These are phyloP conservation scores for Xanthostigma xanthostigma DNA, from an alignment of 2,888 invertebrate genomes.

Conservation along the genomic window DNA sequence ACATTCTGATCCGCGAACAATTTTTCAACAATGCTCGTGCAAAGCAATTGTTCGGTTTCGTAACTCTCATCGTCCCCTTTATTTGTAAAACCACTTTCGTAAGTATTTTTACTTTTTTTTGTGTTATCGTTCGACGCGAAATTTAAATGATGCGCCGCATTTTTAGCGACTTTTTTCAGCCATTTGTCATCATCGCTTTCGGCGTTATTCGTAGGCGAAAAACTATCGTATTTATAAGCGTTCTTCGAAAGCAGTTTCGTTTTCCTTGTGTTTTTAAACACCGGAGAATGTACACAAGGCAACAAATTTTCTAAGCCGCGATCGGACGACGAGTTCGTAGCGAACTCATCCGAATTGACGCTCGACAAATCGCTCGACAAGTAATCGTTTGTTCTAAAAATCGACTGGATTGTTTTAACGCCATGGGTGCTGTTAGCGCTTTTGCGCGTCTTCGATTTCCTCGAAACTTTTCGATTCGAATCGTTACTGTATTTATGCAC, in stretches of 20 bases:
- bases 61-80: too few relatives aligned
- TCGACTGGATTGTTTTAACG: conserved; percentile 32
- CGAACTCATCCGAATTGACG: conserved; percentile 23
- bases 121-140: too few relatives aligned
- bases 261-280: conserved; percentile 8
- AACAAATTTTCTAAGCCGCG: neutral
- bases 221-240: neutral
- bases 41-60: too few relatives aligned
- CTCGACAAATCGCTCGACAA: conserved; percentile 29
- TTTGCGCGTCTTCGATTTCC: conserved; percentile 21
- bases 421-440: conserved; percentile 32
- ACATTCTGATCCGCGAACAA: too few relatives aligned
- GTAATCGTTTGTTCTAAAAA: conserved; percentile 28
- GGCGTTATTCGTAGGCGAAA: too few relatives aligned
- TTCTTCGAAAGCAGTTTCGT: conserved; percentile 3
- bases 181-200: too few relatives aligned
- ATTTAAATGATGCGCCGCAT: too few relatives aligned
- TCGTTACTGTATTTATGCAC: conserved; percentile 32
- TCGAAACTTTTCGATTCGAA: conserved; percentile 26
- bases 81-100: too few relatives aligned
- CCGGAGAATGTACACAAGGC: neutral
- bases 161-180: too few relatives aligned
- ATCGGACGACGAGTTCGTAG: neutral
- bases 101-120: too few relatives aligned
- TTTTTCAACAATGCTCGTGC: too few relatives aligned